These are phyloP conservation scores for Clarias platycephalus DNA, from an alignment of 2,797 vertebrate genomes.

Conservation along the genomic window DNA sequence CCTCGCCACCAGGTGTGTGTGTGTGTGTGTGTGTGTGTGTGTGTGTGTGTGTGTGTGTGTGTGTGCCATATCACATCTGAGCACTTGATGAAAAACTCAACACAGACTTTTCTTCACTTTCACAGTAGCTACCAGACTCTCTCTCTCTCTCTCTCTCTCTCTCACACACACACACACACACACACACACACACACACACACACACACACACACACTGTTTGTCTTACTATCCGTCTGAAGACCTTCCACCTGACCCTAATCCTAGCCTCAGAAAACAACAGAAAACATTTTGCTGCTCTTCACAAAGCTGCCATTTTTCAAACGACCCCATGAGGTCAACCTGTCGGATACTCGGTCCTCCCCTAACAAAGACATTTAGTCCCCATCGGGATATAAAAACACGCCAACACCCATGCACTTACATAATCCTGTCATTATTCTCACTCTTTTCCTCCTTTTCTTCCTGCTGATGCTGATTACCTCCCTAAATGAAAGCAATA, in stretches of 20 bases:
- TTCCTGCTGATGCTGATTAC: constrained; percentile 69
- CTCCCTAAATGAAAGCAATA: constrained; percentile 73
- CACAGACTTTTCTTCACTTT: constrained; percentile 25
- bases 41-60: constrained; percentile 51
- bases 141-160: background rate
- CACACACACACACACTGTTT: constrained; percentile 4
- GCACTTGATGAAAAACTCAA: constrained; percentile 47
- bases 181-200: constrained; percentile 23
- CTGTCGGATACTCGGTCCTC: background rate
- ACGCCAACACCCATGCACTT: background rate
- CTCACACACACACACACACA: too few species aligned
- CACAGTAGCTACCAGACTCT: constrained; percentile 22
- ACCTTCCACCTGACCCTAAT: background rate
- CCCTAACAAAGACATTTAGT: background rate
- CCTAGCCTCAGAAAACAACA: background rate
- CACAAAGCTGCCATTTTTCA: background rate
- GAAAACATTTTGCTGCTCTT: background rate
- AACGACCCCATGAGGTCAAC: background rate
- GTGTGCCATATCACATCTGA: constrained; percentile 62
- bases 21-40: constrained; percentile 26
- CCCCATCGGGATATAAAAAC: background rate
- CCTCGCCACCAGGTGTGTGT: constrained; percentile 64
- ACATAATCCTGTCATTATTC: background rate
- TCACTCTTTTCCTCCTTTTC: constrained; percentile 23
- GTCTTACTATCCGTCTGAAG: background rate